These are phyloP conservation scores for Timema cristinae DNA, from an alignment of 2,888 invertebrate species.

Conservation along the genomic window DNA sequence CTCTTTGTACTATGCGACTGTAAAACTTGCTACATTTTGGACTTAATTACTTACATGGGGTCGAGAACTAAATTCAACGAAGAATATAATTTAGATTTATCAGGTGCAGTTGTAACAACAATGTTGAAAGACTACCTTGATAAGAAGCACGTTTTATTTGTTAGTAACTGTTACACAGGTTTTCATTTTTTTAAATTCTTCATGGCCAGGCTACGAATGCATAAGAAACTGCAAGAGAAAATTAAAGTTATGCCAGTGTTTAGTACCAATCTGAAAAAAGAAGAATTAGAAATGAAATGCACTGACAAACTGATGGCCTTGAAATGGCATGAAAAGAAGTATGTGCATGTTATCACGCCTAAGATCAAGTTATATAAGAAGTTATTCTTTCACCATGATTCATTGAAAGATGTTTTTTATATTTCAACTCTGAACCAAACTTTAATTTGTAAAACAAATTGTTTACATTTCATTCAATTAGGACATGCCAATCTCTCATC, in stretches of 20 bases:
- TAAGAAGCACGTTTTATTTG: neutral
- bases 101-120: neutral
- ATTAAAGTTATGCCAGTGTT: constrained; percentile 1
- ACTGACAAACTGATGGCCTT: neutral
- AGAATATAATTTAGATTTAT: neutral
- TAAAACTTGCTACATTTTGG: neutral
- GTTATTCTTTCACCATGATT: no score
- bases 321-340: neutral
- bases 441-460: no score
- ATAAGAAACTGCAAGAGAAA: neutral
- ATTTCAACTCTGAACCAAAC: no score
- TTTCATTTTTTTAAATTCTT: neutral
- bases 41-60: neutral
- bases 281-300: neutral
- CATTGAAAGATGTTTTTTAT: no score
- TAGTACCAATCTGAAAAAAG: neutral
- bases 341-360: neutral
- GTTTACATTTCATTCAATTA: no score
- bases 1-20: neutral
- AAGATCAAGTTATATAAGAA: no score
- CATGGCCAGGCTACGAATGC: neutral
- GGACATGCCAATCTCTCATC: no score
- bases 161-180: neutral
- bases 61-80: neutral
- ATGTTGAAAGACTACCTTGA: neutral